Evolutionary conservation across 2,888 invertebrate genomes (phyloP), one percentile per base, ranked within the genome.

Genomic region (Didymodactylos carnosus): DNA sequence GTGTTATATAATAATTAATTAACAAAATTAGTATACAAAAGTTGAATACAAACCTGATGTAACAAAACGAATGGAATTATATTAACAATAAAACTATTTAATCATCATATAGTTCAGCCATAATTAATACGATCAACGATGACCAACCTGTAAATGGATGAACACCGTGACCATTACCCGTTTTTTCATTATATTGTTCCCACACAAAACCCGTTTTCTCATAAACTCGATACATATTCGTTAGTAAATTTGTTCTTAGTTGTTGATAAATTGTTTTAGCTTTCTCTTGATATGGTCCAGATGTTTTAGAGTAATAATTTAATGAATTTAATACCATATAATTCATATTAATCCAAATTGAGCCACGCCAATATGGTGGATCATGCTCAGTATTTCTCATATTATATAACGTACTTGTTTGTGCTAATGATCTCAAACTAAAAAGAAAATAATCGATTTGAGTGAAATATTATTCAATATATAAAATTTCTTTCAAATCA

Each of bases 341-440:
- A 85, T 99, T 99, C 73, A 98, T 88, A 83, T 98, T 97, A 51
- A 94, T 88, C 98, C 98, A 98, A 76, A 99, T 89, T 74, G 91
- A 88, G 0, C 53, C 83, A 73, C 98, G 87, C 98, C 98, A 99
- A 84, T 99, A 99, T 39, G 98, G 97, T 27, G 94, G 92, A 85
- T 98, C 97, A 81, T 95, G 93, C 39, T 94, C 92, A 0, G 94
- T 94, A 82, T 99, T 99, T 27, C 89, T 85, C 79, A 90, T 89
- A 87, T 90, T 90, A 81, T 94, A 97, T 25, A 94, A 84, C 0
- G 92, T 91, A 0, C 94, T 89, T 0, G 86, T 88, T 80, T 89
- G 90, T 0, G 95, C 89, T 0, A 99, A 84, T 0, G 97, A 98
- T 51, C 88, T 82, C 1, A 99, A 84, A 0, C 84, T n/a, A n/a